Percentiles rank a stretch among this genome's conserved stretches.
phyloP scores from a whole-genome alignment of 1,140 invertebrate genomes.

The Pristionchus pacificus region DNA sequence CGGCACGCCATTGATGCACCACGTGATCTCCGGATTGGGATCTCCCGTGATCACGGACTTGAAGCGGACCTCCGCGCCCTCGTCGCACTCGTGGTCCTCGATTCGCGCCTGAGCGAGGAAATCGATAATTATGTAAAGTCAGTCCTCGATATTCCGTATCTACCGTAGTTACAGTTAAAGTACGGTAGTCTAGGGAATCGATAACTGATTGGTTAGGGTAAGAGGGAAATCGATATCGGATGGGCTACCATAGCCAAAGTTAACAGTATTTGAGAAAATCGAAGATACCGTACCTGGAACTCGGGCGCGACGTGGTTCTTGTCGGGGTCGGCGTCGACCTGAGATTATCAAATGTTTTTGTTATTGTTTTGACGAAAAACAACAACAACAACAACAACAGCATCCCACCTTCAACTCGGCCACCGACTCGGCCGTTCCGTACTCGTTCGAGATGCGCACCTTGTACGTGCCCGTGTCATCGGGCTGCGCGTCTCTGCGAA shows the following conservation, averaged over 20 bases:
- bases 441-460: constrained; percentile 49
- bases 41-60: constrained; percentile 69
- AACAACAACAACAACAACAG: too few species aligned
- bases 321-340: constrained; percentile 49
- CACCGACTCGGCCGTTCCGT: constrained; percentile 40
- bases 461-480: constrained; percentile 48
- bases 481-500: constrained; percentile 50
- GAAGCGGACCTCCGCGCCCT: constrained; percentile 56
- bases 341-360: too few species aligned
- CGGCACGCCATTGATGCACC: constrained; percentile 60
- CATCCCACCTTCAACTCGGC: too few species aligned
- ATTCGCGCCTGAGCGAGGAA: constrained; percentile 41
- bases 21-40: constrained; percentile 71
- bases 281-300: constrained; percentile 39
- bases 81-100: constrained; percentile 56
- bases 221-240: too few species aligned
- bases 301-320: constrained; percentile 55
- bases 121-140: not conserved
- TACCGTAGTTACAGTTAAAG: too few species aligned
- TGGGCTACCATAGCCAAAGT: not conserved
- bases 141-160: too few species aligned
- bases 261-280: constrained; percentile 12
- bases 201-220: too few species aligned
- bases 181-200: too few species aligned
- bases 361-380: too few species aligned